Conservation (phyloP, 2,888 invertebrate genomes). For the Drymonia ruficornis region DNA sequence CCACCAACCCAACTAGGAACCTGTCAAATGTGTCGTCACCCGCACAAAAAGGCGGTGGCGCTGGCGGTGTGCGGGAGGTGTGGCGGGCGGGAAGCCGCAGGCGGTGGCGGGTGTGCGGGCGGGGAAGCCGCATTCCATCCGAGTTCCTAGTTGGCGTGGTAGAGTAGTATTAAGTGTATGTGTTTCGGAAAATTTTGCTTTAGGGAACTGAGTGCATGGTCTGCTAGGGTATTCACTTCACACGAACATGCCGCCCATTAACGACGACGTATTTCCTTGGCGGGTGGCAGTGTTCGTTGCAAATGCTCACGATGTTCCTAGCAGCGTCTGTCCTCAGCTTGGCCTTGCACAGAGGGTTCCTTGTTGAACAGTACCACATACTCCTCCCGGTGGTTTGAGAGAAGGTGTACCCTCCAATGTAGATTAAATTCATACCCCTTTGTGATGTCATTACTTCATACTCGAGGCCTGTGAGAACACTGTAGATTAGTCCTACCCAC, state of each 20-base stretch:
- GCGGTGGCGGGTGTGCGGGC: no score
- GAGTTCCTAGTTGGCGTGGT: no score
- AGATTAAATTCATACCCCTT: constrained; percentile 9
- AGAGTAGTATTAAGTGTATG: no score
- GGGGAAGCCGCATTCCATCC: no score
- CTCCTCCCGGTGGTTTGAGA: background rate
- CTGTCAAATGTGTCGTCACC: no score
- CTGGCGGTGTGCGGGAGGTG: no score
- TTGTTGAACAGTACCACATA: constrained; percentile 8
- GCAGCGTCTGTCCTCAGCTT: constrained; percentile 9
- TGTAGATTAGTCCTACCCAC: background rate
- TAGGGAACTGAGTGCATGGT: no score
- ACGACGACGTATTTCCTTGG: constrained; percentile 8
- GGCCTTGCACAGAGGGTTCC: constrained; percentile 13
- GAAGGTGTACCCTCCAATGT: constrained; percentile 10
- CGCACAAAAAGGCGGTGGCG: no score
- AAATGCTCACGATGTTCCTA: constrained; percentile 8
- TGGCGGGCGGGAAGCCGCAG: no score
- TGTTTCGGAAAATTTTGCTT: no score
- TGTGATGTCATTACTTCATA: constrained; percentile 8
- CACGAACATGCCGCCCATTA: constrained; percentile 5
- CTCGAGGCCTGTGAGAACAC: background rate
- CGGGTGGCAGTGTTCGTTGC: constrained; percentile 15
- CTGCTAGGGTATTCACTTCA: background rate
- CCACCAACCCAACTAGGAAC: no score